Evolutionary conservation across 2,888 invertebrate species (phyloP).

Genomic region (Drosophila falleni): DNA sequence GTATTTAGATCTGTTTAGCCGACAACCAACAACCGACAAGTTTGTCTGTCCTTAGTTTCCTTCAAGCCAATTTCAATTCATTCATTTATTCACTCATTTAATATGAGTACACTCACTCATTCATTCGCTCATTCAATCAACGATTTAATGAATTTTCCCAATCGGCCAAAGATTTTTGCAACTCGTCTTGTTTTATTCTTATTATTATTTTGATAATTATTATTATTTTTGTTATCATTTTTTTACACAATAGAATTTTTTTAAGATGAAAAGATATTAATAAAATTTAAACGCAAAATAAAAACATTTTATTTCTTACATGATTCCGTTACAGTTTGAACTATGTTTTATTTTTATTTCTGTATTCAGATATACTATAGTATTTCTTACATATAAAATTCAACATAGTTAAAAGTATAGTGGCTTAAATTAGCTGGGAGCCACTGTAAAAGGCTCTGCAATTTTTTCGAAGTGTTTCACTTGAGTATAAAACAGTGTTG

Average conservation of each 20-base stretch:
- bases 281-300: too few species aligned
- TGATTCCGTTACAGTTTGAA: too few species aligned
- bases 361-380: too few species aligned
- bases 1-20: constrained; percentile 30
- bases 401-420: too few species aligned
- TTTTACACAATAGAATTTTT: too few species aligned
- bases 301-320: too few species aligned
- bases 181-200: background rate
- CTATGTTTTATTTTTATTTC: too few species aligned
- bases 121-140: constrained; percentile 17
- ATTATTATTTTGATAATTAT: background rate
- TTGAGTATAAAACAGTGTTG: background rate
- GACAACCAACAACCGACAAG: constrained; percentile 18
- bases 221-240: too few species aligned
- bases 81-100: constrained; percentile 7
- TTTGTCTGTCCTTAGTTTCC: constrained; percentile 27
- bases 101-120: background rate
- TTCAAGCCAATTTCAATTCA: constrained; percentile 23
- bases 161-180: background rate
- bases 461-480: background rate
- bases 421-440: too few species aligned
- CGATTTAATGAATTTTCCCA: constrained; percentile 41
- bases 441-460: background rate
- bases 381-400: too few species aligned
- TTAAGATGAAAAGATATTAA: too few species aligned